Evolutionary conservation across 2,888 invertebrate genomes (phyloP).

Genomic region (Octonoba sinensis): DNA sequence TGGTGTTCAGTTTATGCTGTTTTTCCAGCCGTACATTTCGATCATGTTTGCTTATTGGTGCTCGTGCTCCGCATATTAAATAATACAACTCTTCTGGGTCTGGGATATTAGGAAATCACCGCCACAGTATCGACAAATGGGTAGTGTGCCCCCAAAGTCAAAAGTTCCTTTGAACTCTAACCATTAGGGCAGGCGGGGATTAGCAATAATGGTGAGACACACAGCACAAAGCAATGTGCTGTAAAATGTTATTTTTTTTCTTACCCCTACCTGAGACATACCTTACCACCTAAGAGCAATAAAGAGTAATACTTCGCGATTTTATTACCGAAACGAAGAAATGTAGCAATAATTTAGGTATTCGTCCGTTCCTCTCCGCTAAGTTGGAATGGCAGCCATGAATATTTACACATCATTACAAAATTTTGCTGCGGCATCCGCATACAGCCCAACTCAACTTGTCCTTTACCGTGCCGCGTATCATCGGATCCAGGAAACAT

Average conservation of each 20-base stretch:
- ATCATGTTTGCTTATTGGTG: too few species aligned
- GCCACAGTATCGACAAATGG: not conserved
- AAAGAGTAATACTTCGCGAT: slow-evolving; percentile 46
- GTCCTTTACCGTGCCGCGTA: slow-evolving; percentile 26
- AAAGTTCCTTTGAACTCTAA: slow-evolving; percentile 22
- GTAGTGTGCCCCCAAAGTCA: slow-evolving; percentile 20
- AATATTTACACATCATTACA: slow-evolving; percentile 64
- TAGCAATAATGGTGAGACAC: slow-evolving; percentile 26
- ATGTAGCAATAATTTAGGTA: slow-evolving; percentile 42
- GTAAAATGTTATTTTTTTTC: slow-evolving; percentile 22
- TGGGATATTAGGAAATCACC: not conserved
- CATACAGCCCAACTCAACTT: slow-evolving; percentile 25
- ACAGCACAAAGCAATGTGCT: slow-evolving; percentile 28
- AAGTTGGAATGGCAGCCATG: slow-evolving; percentile 52
- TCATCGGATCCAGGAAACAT: slow-evolving; percentile 41
- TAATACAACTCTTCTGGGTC: too few species aligned
- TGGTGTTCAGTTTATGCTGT: too few species aligned
- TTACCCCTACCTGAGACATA: not conserved
- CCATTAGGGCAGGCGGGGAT: slow-evolving; percentile 39
- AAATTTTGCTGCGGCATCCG: slow-evolving; percentile 40
- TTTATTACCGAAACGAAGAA: slow-evolving; percentile 62
- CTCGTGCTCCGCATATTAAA: too few species aligned
- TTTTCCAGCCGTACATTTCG: too few species aligned
- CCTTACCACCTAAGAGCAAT: slow-evolving; percentile 14
- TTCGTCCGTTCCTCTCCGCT: slow-evolving; percentile 36